Evolutionary conservation across 2,113 vertebrate species (phyloP), one percentile per base, ranked within the genome.

Genomic region (Oreotrochilus melanogaster): DNA sequence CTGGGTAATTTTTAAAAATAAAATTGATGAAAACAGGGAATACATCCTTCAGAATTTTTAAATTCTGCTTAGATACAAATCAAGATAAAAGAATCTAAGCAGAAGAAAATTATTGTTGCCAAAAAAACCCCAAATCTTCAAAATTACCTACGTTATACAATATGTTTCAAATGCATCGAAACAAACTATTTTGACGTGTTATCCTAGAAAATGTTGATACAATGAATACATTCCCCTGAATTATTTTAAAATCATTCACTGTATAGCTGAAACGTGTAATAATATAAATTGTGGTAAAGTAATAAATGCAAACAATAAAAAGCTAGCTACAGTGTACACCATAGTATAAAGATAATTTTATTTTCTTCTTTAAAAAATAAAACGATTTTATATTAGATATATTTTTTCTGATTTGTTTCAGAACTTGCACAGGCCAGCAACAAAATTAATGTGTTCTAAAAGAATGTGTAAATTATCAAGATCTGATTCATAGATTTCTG

Each of bases 1-100:
- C 1, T n/a, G 2, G 1, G 0, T 37, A 9, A 43, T 74, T 27
- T 4, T 2, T 2, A 50, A 79, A 57, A 1, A 18, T 53, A 62
- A 61, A 90, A 23, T 4, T 53, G 2, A 1, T 69, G 5, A 6
- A 69, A 88, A 24, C 3, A 19, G 16, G 7, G 18, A 25, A 53
- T 45, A 0, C 15, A 80, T 65, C 7, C 4, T 51, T 78, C 18
- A 33, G 12, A 17, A n/a, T 62, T 70, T 73, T 54, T 45, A 91
- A 93, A 57, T 62, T 18, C 15, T 62, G 10, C 2, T 19, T 61
- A 39, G 8, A 11, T 45, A 54, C 5, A 62, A 76, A 53, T 35
- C 21, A 80, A 6, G 8, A 73, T 39, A 89, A 84, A 80, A 61
- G 0, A 80, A 69, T 8, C 28, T 39, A 47, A 42, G 23, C 23